Evolutionary conservation across 2,888 invertebrate species (phyloP).

Genomic region (Protophormia terraenovae): DNA sequence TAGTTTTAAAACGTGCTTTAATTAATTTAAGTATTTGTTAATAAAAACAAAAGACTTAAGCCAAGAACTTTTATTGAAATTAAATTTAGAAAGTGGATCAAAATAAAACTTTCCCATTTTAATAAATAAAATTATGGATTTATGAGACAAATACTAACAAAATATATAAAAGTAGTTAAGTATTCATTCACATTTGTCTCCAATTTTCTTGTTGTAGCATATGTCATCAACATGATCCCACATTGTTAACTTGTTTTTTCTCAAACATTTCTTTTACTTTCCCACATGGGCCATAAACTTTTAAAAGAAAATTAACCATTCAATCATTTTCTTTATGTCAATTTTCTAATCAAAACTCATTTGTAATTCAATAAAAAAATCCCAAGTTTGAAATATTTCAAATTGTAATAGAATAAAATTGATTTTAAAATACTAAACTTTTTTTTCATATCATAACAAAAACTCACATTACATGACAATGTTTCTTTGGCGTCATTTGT

Average conservation of each 20-base stretch:
- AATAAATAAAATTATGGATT: too few species aligned
- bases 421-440: conserved; percentile 14
- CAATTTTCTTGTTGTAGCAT: neutral
- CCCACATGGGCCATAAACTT: conserved; percentile 17
- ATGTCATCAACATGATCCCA: neutral
- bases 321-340: conserved; percentile 49
- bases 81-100: too few species aligned
- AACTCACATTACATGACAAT: neutral
- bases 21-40: neutral
- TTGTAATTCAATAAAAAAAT: conserved; percentile 42
- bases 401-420: conserved; percentile 14
- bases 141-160: too few species aligned
- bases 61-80: conserved; percentile 36
- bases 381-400: neutral
- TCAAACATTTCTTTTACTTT: neutral
- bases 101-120: too few species aligned
- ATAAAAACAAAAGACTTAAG: conserved; percentile 58
- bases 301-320: neutral
- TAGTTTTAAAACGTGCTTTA: neutral
- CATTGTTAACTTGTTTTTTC: neutral
- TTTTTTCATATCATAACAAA: neutral
- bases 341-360: conserved; percentile 45
- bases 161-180: too few species aligned
- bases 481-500: conserved; percentile 23
- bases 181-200: too few species aligned